These are phyloP conservation scores for Condylura cristata DNA, from an alignment of 2,113 vertebrate species.

Conservation along the genomic window DNA sequence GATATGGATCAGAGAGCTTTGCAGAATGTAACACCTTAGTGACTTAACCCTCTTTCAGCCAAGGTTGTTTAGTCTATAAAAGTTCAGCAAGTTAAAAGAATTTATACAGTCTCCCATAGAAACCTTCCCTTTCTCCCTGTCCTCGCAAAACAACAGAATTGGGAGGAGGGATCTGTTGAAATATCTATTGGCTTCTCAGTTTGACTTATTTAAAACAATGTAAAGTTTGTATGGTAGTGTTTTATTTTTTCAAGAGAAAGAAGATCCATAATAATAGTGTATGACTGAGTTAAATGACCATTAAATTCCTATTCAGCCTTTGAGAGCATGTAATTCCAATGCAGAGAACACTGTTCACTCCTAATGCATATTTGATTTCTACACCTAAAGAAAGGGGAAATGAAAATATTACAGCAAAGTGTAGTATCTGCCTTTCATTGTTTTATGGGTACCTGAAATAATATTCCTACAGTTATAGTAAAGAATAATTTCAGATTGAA, in stretches of 20 bases:
- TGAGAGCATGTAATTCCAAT: slow-evolving; percentile 13
- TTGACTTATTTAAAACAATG: slow-evolving; percentile 45
- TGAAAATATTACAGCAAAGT: not conserved
- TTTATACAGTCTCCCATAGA: not conserved
- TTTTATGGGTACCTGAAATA: not conserved
- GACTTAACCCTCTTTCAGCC: not conserved
- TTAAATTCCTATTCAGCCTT: not conserved
- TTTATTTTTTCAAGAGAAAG: slow-evolving; percentile 32
- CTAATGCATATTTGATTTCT: not conserved
- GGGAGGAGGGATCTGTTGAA: not conserved
- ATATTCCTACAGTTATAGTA: not conserved
- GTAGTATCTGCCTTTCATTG: not conserved
- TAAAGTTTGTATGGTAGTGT: not conserved
- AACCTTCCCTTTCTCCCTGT: not conserved
- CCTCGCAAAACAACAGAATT: not conserved
- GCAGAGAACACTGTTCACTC: not conserved
- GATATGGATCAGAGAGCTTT: not conserved
- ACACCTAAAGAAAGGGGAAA: not conserved
- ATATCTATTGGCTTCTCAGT: slow-evolving; percentile 19
- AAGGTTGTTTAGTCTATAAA: slow-evolving; percentile 11
- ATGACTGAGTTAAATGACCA: not conserved
- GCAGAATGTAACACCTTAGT: not conserved
- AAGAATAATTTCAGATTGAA: not conserved
- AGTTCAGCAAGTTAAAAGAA: not conserved
- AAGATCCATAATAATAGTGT: not conserved